Evolutionary conservation across 2,113 vertebrate genomes (phyloP).

Genomic region (Nycticryphes semicollaris): DNA sequence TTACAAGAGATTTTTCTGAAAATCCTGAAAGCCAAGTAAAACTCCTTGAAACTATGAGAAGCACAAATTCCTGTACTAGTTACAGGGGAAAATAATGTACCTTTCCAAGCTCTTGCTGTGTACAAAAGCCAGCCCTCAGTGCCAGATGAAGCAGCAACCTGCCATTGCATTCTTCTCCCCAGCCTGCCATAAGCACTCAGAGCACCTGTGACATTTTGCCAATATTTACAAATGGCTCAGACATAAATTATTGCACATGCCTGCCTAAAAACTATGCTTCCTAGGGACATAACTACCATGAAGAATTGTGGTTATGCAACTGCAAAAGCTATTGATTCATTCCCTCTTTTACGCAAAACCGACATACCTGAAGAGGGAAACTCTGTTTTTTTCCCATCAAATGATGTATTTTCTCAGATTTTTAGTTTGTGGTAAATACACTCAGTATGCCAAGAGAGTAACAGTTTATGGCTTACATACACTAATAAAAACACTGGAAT

Average conservation of each 20-base stretch:
- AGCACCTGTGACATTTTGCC: neutral
- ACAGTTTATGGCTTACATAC: neutral
- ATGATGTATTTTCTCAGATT: neutral
- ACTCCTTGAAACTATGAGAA: neutral
- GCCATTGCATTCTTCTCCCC: neutral
- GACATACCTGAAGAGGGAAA: neutral
- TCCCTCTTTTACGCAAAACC: neutral
- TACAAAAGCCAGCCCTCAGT: neutral
- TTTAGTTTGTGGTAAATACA: neutral
- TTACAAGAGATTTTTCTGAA: neutral
- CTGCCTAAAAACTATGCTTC: neutral
- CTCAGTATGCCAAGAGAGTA: neutral
- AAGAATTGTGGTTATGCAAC: neutral
- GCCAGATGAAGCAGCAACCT: neutral
- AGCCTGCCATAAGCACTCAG: neutral
- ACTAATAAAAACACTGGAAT: neutral
- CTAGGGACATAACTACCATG: neutral
- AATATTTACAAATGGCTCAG: slow-evolving; percentile 39
- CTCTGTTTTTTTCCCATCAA: neutral
- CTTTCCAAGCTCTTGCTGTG: neutral
- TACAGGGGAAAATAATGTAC: neutral
- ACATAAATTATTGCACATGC: slow-evolving; percentile 11
- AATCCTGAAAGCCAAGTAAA: neutral
- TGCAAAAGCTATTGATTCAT: slow-evolving; percentile 3
- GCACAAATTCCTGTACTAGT: neutral